Percentiles rank a stretch among this genome's conserved stretches.
Conservation (phyloP, 2,113 vertebrate species). For the Melospiza melodia region DNA sequence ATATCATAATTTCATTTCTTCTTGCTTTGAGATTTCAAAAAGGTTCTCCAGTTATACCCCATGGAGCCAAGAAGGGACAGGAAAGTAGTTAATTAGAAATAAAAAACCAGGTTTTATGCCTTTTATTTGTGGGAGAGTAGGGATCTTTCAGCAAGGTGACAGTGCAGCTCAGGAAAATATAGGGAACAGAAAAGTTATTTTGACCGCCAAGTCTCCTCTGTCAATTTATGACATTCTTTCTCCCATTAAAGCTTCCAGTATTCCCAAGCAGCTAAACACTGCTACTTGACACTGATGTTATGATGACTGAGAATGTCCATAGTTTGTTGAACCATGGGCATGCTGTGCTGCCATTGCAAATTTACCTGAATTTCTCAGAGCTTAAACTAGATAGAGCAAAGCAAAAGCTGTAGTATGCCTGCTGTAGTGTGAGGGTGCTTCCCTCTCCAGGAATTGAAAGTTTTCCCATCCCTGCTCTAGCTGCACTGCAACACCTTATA, state of each 20-base stretch:
- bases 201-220: neutral
- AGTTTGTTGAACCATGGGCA: too few relatives aligned
- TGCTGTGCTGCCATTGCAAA: neutral
- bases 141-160: neutral
- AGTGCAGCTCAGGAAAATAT: neutral
- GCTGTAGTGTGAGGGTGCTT: neutral
- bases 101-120: neutral
- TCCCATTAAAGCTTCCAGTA: neutral
- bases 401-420: neutral
- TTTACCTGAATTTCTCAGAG: neutral
- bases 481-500: neutral
- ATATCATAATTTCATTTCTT: neutral
- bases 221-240: neutral
- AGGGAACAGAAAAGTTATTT: neutral
- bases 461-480: fast-evolving
- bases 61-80: neutral
- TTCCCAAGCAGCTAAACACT: neutral
- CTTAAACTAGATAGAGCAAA: neutral
- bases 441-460: neutral
- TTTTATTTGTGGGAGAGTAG: neutral
- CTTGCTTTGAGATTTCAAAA: neutral
- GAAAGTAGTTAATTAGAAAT: neutral
- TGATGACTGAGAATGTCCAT: neutral
- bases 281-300: neutral
- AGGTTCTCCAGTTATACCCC: neutral